Evolutionary conservation across 1,140 invertebrate species (phyloP), one percentile per base, ranked within the genome.

Genomic region (Sycobia sp.): DNA sequence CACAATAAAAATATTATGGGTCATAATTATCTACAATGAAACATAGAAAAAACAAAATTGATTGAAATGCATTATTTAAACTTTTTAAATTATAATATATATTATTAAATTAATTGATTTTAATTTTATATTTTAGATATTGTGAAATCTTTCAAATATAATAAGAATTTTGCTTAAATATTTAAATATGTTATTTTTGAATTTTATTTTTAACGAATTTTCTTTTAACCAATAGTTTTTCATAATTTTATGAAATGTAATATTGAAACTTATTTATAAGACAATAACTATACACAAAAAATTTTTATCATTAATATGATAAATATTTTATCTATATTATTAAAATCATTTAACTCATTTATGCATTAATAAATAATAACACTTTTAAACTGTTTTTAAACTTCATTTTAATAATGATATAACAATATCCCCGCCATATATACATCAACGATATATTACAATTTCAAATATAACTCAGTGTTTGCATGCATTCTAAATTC

Each of bases 401-500:
- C 67, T 69, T 74, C 58, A 57, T 73, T 75, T 75, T 74, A 77
- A 73, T 77, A 72, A 74, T 75, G 71, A 73, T 73, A 77, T 76
- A 79, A 79, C 76, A 79, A 79, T 78, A 76, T 78, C 72, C 71
- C 73, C 72, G 71, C 72, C 66, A 49, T 79, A 79, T 79, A 58
- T 79, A 79, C 77, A 79, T 73, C 43, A 78, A 77, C 75, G 73
- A 72, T 79, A 78, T 78, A 76, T 76, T 79, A 79, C 77, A 79
- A 69, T 70, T 55, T 70, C 59, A 67, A 67, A 67, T 65, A 60
- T 18, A 43, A 67, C 20, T 59, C 49, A 46, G 25, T 47, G 61
- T 56, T 55, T 29, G 32, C 36, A 47, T 67, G 29, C 41, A 46
- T 51, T 62, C 36, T 59, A 62, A 25, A 20, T 59, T 16, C 55